These are phyloP conservation scores for Thalpophila matura DNA, from an alignment of 2,888 invertebrate species.

Conservation along the genomic window DNA sequence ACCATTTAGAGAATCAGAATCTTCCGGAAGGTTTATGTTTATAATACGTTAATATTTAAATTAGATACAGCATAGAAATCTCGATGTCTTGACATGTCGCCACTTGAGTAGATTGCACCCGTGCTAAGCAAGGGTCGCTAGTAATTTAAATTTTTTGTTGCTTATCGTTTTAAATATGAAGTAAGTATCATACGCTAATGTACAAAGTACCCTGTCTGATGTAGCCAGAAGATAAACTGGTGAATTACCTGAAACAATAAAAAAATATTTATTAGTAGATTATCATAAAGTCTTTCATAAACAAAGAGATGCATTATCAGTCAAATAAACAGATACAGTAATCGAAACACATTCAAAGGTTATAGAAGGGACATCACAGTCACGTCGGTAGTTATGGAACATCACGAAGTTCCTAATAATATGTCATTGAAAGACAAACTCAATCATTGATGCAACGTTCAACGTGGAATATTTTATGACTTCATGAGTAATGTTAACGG, in stretches of 20 bases:
- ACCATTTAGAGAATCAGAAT: no score
- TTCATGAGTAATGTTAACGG: constrained; percentile 35
- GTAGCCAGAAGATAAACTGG: constrained; percentile 1
- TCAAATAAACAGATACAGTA: constrained; percentile 32
- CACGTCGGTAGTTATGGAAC: constrained; percentile 35
- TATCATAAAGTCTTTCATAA: not conserved
- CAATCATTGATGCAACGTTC: constrained; percentile 37
- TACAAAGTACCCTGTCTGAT: constrained; percentile 10
- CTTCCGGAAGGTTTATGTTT: no score
- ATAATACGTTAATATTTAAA: no score
- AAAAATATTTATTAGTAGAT: constrained; percentile 15
- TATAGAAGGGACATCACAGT: constrained; percentile 50
- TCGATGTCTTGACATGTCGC: no score
- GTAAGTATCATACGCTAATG: constrained; percentile 8
- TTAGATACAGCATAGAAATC: no score
- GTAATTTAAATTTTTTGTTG: no score
- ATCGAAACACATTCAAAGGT: constrained; percentile 47
- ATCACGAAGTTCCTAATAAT: constrained; percentile 54
- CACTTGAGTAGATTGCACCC: no score
- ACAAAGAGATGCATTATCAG: constrained; percentile 5
- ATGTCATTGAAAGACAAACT: constrained; percentile 52
- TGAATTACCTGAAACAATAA: constrained; percentile 54
- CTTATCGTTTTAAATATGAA: no score
- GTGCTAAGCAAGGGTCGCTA: no score
- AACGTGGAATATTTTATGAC: constrained; percentile 39